Base-by-base conservation (phyloP, 2,797 vertebrate genomes). In the Jordanella pulchra region DNA sequence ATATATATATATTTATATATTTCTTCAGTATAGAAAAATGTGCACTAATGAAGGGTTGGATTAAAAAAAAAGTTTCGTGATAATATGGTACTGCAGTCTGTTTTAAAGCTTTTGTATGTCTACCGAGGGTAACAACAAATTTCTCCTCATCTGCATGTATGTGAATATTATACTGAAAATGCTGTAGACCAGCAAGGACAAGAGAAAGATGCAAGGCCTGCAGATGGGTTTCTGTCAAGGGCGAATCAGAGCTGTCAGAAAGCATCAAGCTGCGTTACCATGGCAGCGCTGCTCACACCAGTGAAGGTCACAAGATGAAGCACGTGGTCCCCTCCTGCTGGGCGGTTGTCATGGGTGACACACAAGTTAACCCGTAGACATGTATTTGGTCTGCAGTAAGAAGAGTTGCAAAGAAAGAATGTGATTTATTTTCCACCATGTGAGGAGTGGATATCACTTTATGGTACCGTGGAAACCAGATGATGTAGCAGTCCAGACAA, bases 251-350 rank as follows among this genome's bases (percentile, higher is more conserved):
- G 83, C 88, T 92, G 93, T 93, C 93, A 94, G 84, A 89, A 92
- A 93, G 90, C 91, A 89, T 93, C 90, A 92, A 78, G 85, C 87
- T 70, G 67, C 30, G 91, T 91, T 93, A 86, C 93, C 92, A 94
- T 94, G 92, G 93, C 86, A 93, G 94, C 93, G 65, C 69, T 75
- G 79, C 87, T 89, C 82, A 86, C 90, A 78, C 81, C 82, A 54
- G 45, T 86, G 89, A 93, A 94, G 93, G 93, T 94, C 92, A 93
- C 77, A 86, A 91, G 90, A 93, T 86, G 87, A 89, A 94, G 88
- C 80, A 89, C 69, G 84, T 72, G 85, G 76, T 91, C 72, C 76
- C 86, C 83, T 90, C 90, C 89, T 84, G 87, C 90, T 84, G 89
- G 84, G 89, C 15, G 71, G 71, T 86, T 92, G 91, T 92, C 91